phyloP scores from a whole-genome alignment of 2,888 invertebrate species.

The Aporophyla lueneburgensis region DNA sequence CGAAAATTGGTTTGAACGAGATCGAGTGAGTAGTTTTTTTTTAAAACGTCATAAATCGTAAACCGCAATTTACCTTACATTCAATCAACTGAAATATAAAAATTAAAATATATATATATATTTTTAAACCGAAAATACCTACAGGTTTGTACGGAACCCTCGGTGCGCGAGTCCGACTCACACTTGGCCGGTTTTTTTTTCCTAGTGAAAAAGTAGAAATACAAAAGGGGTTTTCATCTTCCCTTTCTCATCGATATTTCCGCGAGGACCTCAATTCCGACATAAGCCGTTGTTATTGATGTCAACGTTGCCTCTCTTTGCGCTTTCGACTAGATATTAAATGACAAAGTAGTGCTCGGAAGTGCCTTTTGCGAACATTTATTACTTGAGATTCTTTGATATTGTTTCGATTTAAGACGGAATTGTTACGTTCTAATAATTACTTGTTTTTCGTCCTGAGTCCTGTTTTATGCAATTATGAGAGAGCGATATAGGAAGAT shows the following conservation, averaged over 20 bases:
- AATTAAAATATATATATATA: no score
- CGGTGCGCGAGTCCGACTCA: no score
- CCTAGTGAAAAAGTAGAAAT: slow-evolving; percentile 45
- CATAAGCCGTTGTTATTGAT: slow-evolving; percentile 60
- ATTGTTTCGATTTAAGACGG: slow-evolving; percentile 14
- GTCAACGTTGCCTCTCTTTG: slow-evolving; percentile 55
- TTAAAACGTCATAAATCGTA: no score
- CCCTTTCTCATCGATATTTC: slow-evolving; percentile 61
- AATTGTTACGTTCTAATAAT: slow-evolving; percentile 1
- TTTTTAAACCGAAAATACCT: no score
- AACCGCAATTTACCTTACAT: no score
- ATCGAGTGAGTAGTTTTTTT: no score
- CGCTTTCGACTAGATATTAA: slow-evolving; percentile 43
- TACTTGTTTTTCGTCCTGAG: background rate
- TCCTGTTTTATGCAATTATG: background rate
- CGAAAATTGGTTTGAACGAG: no score
- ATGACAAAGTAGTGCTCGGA: slow-evolving; percentile 50
- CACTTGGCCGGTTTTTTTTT: no score
- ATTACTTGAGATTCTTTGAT: slow-evolving; percentile 30
- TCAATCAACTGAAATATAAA: no score
- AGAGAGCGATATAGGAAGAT: background rate
- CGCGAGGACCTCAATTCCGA: slow-evolving; percentile 40
- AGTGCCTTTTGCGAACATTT: slow-evolving; percentile 56
- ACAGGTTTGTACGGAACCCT: no score
- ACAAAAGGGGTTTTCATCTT: slow-evolving; percentile 63